phyloP scores from a whole-genome alignment of 2,888 invertebrate genomes.

The Seira musarum region DNA sequence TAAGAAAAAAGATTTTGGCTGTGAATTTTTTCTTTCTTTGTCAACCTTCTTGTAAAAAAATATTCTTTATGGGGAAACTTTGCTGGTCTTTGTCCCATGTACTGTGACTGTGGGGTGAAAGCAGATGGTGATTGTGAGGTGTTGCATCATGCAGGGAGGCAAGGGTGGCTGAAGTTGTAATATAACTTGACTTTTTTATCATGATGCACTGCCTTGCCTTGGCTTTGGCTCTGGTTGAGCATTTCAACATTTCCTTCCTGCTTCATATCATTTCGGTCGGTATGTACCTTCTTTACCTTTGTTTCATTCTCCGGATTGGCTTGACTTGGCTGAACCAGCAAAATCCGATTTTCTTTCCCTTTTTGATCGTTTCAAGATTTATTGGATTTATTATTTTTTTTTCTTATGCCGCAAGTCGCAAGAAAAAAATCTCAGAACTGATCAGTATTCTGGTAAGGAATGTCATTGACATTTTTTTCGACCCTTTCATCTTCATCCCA shows the following conservation, averaged over 20 bases:
- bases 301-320: neutral
- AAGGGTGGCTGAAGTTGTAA: too few species aligned
- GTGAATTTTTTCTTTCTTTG: slow-evolving; percentile 21
- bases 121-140: slow-evolving; percentile 25
- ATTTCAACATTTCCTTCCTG: neutral
- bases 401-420: slow-evolving; percentile 15
- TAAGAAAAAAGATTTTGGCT: neutral
- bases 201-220: too few species aligned
- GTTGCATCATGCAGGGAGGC: neutral
- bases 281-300: neutral
- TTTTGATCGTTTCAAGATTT: slow-evolving; percentile 52
- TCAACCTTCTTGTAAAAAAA: slow-evolving; percentile 19
- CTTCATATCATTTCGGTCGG: neutral
- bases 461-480: slow-evolving; percentile 55
- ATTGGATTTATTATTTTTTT: slow-evolving; percentile 58
- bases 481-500: slow-evolving; percentile 19
- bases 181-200: too few species aligned
- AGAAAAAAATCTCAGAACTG: slow-evolving; percentile 21
- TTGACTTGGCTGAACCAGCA: slow-evolving; percentile 53
- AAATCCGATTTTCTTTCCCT: slow-evolving; percentile 53
- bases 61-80: slow-evolving; percentile 56
- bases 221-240: neutral
- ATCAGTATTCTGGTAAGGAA: slow-evolving; percentile 55
- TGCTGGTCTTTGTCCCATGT: slow-evolving; percentile 32
- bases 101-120: neutral